These are phyloP conservation scores for Tarsius wallacei DNA, from an alignment of 2,797 vertebrate genomes.

Conservation along the genomic window DNA sequence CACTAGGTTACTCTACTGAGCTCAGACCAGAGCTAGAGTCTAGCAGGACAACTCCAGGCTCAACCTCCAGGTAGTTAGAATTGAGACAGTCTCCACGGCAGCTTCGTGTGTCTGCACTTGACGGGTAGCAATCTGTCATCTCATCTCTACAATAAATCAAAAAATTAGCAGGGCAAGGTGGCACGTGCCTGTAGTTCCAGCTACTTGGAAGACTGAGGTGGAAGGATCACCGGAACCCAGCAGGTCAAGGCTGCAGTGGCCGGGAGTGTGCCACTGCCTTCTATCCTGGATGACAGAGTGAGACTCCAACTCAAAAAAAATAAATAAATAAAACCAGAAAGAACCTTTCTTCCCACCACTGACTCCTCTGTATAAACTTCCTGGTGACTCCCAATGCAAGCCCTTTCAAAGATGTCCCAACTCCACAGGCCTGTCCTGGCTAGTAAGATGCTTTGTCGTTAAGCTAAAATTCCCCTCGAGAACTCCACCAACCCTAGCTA, in stretches of 20 bases:
- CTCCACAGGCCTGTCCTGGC: not conserved
- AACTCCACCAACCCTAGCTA: accelerated
- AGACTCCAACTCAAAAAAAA: too few relatives aligned
- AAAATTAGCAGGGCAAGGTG: too few relatives aligned
- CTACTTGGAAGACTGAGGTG: too few relatives aligned
- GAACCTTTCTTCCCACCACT: not conserved
- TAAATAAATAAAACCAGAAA: too few relatives aligned
- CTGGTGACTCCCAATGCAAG: not conserved
- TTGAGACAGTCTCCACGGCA: accelerated
- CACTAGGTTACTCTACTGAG: not conserved
- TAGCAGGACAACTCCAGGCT: not conserved
- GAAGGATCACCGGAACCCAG: too few relatives aligned
- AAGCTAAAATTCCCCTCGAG: too few relatives aligned
- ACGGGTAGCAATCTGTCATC: accelerated
- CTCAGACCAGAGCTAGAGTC: not conserved
- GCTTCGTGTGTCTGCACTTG: accelerated
- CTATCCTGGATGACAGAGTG: too few relatives aligned
- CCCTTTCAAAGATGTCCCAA: not conserved
- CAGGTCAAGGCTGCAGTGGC: too few relatives aligned
- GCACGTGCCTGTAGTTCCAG: too few relatives aligned
- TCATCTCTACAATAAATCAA: too few relatives aligned
- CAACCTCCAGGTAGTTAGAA: not conserved
- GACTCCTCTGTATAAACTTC: not conserved
- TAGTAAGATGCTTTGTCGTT: not conserved
- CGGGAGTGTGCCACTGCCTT: too few relatives aligned